A percentile compares a stretch with the other conserved stretches of the same genome.
Evolutionary conservation across 2,888 invertebrate genomes (phyloP).

Genomic region (Drosophila rellima): DNA sequence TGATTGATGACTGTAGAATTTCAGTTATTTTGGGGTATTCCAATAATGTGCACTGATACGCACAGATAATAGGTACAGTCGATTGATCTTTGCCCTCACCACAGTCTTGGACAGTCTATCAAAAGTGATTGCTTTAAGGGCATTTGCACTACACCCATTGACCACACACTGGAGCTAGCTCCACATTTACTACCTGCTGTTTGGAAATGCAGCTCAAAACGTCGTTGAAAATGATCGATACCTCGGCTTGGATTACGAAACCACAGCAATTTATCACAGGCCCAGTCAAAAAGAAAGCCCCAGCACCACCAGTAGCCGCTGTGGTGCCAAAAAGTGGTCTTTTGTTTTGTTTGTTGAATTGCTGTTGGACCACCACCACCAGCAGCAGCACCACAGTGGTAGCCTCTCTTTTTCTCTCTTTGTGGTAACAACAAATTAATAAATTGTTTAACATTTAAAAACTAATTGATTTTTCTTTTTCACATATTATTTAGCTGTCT

Average conservation of each 20-base stretch:
- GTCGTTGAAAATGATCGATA: slow-evolving; percentile 77
- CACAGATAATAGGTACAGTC: slow-evolving; percentile 41
- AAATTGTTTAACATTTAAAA: slow-evolving; percentile 81
- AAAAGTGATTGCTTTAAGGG: slow-evolving; percentile 55
- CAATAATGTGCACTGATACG: slow-evolving; percentile 39
- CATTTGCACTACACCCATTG: slow-evolving; percentile 49
- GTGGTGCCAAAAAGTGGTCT: slow-evolving; percentile 65
- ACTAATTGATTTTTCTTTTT: slow-evolving; percentile 76
- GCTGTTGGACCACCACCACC: slow-evolving; percentile 30
- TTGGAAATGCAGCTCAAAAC: slow-evolving; percentile 63
- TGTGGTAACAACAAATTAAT: slow-evolving; percentile 76
- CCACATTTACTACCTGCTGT: slow-evolving; percentile 72
- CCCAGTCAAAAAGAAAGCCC: slow-evolving; percentile 63
- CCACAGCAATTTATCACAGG: slow-evolving; percentile 72
- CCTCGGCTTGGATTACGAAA: slow-evolving; percentile 64
- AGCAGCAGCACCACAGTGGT: slow-evolving; percentile 5
- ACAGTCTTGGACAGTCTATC: slow-evolving; percentile 50
- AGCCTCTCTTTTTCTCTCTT: slow-evolving; percentile 10
- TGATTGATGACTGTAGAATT: slow-evolving; percentile 75
- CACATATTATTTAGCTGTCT: slow-evolving; percentile 23
- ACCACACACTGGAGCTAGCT: slow-evolving; percentile 42
- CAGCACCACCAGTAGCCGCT: slow-evolving; percentile 64
- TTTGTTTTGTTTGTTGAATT: slow-evolving; percentile 45
- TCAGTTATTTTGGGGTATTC: slow-evolving; percentile 29
- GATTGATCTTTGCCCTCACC: slow-evolving; percentile 67